Base-by-base conservation (phyloP, 2,797 vertebrate species). In the Acridotheres tristis region DNA sequence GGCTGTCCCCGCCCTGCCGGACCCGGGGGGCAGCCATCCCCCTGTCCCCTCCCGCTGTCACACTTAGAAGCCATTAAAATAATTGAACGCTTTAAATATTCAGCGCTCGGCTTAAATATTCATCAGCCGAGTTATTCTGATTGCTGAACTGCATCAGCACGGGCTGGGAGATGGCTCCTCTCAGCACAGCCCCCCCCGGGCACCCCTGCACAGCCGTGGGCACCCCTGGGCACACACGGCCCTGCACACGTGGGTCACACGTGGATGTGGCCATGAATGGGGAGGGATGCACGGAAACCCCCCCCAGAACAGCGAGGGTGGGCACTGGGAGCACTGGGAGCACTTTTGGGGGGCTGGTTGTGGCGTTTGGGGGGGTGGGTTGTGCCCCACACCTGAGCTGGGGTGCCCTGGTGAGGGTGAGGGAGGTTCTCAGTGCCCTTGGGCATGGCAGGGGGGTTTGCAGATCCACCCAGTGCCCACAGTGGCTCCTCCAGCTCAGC, bases 11-110 rank as follows among this genome's bases (percentile, higher is more conserved):
- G 30, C 45, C 67, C 62, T 42, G 58, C 69, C 0, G 34, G 91
- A 69, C 79, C 68, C 1, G 3, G 65, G 89, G 89, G 90, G 66
- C 82, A 84, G 59, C 62, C 63, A 32, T n/a, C 50, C 82, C 91
- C 69, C 79, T 38, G 61, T 88, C 89, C 89, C 85, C 74, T 92
- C 94, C 83, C 1, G 63, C 91, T 91, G 92, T 84, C 92, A 91
- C 91, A 93, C 96, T 96, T 88, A 93, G 71, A 96, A 94, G 91
- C 94, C 95, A 97, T 96, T 94, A 96, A 96, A 97, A 96, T 96
- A 96, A 96, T 96, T 97, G 94, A 96, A 93, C 66, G 91, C 85
- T 96, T 96, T 94, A 96, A 96, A 97, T 97, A 97, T 97, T 97
- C 96, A 96, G 90, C 5, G 21, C 85, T 93, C 38, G 3, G 85